phyloP scores from a whole-genome alignment of 2,113 vertebrate genomes.

The Cyanistes caeruleus region DNA sequence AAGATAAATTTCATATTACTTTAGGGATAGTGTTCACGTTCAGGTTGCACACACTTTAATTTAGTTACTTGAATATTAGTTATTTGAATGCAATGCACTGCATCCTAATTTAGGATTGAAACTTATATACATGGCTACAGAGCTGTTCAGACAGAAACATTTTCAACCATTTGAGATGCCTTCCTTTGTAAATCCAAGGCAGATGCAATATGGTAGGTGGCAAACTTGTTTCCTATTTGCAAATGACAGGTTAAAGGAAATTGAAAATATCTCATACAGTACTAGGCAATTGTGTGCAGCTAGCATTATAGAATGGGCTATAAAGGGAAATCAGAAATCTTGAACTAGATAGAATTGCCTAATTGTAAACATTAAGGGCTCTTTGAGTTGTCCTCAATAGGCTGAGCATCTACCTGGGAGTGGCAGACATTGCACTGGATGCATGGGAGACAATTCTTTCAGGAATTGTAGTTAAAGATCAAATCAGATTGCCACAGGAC shows the following conservation, averaged over 20 bases:
- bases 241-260: background rate
- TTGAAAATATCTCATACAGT: background rate
- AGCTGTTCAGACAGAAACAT: background rate
- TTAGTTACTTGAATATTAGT: background rate
- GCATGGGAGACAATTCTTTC: background rate
- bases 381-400: background rate
- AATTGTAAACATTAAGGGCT: background rate
- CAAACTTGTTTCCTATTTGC: background rate
- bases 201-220: accelerated
- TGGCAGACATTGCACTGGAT: background rate
- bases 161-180: background rate
- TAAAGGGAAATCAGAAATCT: background rate
- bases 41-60: background rate
- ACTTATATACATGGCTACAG: background rate
- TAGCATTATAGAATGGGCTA: background rate
- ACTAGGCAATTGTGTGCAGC: background rate
- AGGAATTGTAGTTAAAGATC: background rate
- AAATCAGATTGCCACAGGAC: background rate
- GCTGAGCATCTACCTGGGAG: background rate
- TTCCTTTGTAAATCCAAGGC: background rate
- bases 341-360: background rate
- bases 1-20: background rate
- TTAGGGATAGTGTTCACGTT: accelerated
- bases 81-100: background rate
- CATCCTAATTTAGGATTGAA: background rate